Evolutionary conservation across 2,797 vertebrate species (phyloP).

Genomic region (Gallirallus australis): DNA sequence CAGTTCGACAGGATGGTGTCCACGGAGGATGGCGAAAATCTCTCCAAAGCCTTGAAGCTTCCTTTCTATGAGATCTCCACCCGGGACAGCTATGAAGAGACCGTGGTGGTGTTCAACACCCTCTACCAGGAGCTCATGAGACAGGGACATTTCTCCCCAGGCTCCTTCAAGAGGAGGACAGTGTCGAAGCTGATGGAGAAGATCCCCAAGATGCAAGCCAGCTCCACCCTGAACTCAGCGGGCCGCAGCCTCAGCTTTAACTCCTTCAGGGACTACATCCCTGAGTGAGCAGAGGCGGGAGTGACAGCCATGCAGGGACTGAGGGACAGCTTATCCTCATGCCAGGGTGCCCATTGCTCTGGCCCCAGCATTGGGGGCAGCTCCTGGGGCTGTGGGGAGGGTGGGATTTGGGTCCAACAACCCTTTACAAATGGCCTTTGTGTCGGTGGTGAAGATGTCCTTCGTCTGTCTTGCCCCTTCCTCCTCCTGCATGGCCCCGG

Average conservation of each 20-base stretch:
- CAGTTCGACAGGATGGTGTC: slow-evolving; percentile 85
- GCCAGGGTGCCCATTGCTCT: not conserved
- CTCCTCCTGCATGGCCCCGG: not conserved
- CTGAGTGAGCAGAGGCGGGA: slow-evolving; percentile 68
- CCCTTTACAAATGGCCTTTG: not conserved
- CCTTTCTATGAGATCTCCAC: slow-evolving; percentile 82
- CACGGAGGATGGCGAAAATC: slow-evolving; percentile 74
- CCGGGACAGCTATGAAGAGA: slow-evolving; percentile 82
- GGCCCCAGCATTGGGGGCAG: accelerated
- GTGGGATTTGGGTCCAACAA: not conserved
- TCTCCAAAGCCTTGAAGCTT: slow-evolving; percentile 78
- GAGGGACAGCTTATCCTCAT: not conserved
- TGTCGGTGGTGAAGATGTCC: not conserved
- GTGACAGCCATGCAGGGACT: accelerated
- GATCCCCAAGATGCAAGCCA: slow-evolving; percentile 82
- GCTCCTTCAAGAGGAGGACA: slow-evolving; percentile 77
- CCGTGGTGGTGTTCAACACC: slow-evolving; percentile 74
- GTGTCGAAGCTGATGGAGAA: slow-evolving; percentile 84
- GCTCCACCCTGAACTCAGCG: slow-evolving; percentile 61
- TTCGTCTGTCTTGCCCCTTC: not conserved
- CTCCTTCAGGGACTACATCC: slow-evolving; percentile 82
- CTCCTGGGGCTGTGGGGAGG: not conserved
- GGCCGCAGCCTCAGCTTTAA: slow-evolving; percentile 83
- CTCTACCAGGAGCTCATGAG: slow-evolving; percentile 77
- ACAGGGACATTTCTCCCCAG: slow-evolving; percentile 77